phyloP scores from a whole-genome alignment of 2,797 vertebrate genomes.

The Amblyraja radiata region DNA sequence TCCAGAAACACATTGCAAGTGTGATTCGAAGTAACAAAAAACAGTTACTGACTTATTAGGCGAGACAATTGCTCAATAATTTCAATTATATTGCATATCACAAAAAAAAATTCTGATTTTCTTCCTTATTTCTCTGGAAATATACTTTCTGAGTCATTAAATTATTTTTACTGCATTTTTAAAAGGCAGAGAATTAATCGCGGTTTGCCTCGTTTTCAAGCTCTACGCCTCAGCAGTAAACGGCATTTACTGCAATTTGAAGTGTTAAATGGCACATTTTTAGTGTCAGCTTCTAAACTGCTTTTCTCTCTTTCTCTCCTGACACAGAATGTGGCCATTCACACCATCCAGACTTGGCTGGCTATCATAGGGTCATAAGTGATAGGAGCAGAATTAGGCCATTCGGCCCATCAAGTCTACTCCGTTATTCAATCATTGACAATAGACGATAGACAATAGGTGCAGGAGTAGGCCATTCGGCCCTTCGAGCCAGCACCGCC shows the following conservation, averaged over 20 bases:
- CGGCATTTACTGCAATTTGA: background rate
- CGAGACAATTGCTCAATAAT: background rate
- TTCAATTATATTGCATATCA: background rate
- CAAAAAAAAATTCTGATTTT: background rate
- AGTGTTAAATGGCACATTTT: background rate
- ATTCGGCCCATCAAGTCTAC: too few species aligned
- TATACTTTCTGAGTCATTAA: background rate
- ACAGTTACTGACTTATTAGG: background rate
- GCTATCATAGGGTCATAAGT: too few species aligned
- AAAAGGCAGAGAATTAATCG: constrained; percentile 14
- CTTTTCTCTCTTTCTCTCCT: background rate
- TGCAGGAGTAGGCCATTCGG: too few species aligned
- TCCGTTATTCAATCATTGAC: too few species aligned
- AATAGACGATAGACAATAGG: too few species aligned
- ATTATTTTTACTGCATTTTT: background rate
- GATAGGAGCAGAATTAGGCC: too few species aligned
- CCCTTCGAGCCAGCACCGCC: too few species aligned
- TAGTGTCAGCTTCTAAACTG: background rate
- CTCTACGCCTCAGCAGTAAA: background rate
- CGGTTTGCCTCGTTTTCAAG: background rate
- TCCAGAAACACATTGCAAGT: background rate
- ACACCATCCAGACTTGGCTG: too few species aligned
- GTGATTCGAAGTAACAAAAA: background rate
- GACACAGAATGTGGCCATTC: too few species aligned
- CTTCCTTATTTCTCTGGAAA: background rate